Percentiles rank a stretch among this genome's conserved stretches.
These are phyloP conservation scores for Liopterus haemorrhoidalis DNA, from an alignment of 2,888 invertebrate species.

Conservation along the genomic window DNA sequence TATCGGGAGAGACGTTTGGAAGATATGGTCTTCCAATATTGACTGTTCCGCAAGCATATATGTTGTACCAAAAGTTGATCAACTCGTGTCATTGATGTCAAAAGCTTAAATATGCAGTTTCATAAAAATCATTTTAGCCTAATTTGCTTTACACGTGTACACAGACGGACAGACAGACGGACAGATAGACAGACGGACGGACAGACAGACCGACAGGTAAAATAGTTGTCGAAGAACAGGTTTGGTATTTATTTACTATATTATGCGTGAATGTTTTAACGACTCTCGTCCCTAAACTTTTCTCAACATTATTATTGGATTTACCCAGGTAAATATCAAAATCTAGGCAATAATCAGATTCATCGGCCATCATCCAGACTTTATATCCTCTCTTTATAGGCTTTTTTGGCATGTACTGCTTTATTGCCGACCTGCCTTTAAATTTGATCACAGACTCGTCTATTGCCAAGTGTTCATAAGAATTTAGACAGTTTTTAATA, in stretches of 20 bases:
- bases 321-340: conserved; percentile 36
- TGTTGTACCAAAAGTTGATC: conserved; percentile 24
- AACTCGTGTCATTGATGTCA: too few species aligned
- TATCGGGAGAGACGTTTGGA: conserved; percentile 25
- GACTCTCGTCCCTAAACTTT: conserved; percentile 30
- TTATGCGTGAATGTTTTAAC: conserved; percentile 28
- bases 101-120: too few species aligned
- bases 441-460: conserved; percentile 32
- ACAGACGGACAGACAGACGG: too few species aligned
- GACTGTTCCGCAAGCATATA: too few species aligned
- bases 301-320: conserved; percentile 25
- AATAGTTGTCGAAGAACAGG: conserved; percentile 36
- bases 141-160: too few species aligned
- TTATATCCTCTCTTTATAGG: conserved; percentile 34
- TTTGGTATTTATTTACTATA: conserved; percentile 27
- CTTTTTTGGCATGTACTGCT: conserved; percentile 33
- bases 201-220: too few species aligned
- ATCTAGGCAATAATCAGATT: conserved; percentile 27
- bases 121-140: too few species aligned
- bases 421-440: conserved; percentile 30
- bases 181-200: too few species aligned
- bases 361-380: conserved; percentile 31
- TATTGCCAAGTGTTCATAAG: conserved; percentile 21
- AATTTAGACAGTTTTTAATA: too few species aligned
- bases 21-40: too few species aligned